Percentiles rank a stretch among this genome's conserved stretches.
phyloP scores from a whole-genome alignment of 2,113 vertebrate species.

The Daboia siamensis region DNA sequence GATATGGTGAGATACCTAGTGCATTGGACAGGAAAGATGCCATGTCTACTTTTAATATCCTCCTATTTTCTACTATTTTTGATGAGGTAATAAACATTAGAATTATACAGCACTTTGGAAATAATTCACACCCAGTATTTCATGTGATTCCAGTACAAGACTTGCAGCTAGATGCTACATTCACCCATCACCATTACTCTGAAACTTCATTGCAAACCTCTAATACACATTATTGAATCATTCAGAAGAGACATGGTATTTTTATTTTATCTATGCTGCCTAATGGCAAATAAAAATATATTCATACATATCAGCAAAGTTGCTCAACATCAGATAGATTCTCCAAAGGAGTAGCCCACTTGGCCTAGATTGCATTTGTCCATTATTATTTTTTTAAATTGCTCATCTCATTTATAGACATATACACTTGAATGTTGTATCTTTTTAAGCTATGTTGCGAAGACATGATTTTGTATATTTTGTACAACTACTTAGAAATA shows the following conservation, averaged over 20 bases:
- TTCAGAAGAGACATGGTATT: not conserved
- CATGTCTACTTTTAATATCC: not conserved
- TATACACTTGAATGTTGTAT: not conserved
- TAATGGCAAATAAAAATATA: not conserved
- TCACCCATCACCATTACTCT: not conserved
- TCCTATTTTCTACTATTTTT: not conserved
- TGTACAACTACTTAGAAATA: not conserved
- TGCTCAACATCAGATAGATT: not conserved
- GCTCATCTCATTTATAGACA: not conserved
- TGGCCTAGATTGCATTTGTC: not conserved
- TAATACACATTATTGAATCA: not conserved
- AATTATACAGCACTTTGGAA: not conserved
- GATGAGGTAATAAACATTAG: not conserved
- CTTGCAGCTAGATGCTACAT: not conserved
- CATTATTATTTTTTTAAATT: not conserved
- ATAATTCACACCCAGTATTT: not conserved
- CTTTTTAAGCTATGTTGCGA: not conserved
- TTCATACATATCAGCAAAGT: not conserved
- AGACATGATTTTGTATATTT: not conserved
- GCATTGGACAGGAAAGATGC: not conserved
- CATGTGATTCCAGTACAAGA: not conserved
- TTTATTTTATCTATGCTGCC: not conserved
- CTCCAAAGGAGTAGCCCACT: not conserved
- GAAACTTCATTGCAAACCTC: not conserved
- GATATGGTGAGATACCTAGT: not conserved